These are phyloP conservation scores for Fregata magnificens DNA, from an alignment of 2,113 vertebrate genomes.

Conservation along the genomic window DNA sequence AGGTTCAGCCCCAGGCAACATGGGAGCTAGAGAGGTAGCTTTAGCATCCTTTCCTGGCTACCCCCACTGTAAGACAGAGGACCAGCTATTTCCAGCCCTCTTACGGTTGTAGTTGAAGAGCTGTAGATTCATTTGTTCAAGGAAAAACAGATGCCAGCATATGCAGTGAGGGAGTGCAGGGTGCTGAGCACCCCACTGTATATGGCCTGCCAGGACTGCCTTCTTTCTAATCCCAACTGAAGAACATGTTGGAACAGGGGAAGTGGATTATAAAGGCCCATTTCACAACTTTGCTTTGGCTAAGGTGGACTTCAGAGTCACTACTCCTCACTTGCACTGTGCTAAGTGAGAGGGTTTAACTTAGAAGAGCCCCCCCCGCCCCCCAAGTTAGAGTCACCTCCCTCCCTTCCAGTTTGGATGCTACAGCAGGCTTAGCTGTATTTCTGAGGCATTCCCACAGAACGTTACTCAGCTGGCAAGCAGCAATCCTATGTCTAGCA, in stretches of 20 bases:
- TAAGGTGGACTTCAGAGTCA: neutral
- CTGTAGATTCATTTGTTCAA: neutral
- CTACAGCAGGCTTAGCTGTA: neutral
- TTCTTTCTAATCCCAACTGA: neutral
- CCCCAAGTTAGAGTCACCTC: neutral
- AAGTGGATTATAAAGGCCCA: neutral
- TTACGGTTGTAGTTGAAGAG: neutral
- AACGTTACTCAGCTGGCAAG: neutral
- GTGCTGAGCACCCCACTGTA: neutral
- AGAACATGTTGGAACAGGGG: neutral
- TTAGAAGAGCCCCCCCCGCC: neutral
- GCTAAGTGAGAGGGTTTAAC: neutral
- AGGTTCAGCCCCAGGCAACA: neutral
- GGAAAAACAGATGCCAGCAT: neutral
- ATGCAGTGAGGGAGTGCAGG: neutral
- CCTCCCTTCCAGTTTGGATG: neutral
- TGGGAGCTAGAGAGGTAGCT: neutral
- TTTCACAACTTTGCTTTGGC: neutral
- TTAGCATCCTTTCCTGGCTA: neutral
- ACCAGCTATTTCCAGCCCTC: neutral
- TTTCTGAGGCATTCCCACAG: neutral
- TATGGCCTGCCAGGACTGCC: neutral
- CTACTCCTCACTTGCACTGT: neutral
- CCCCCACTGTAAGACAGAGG: neutral
- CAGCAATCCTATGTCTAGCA: neutral